Base-by-base conservation (phyloP, 2,797 vertebrate species). In the Cirrhinus molitorella region DNA sequence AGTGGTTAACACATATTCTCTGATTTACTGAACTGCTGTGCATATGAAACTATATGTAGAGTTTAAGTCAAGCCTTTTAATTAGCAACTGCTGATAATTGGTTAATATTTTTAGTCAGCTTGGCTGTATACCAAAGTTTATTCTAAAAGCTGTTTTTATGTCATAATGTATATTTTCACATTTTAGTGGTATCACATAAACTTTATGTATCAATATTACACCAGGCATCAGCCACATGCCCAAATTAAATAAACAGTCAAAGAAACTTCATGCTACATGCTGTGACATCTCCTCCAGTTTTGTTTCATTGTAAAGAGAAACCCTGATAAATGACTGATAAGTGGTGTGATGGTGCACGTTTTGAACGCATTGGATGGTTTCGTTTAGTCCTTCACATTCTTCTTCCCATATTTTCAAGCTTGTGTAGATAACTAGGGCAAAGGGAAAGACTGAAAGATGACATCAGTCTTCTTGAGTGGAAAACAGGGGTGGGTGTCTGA, bases 391-490 rank as follows among this genome's bases (percentile, higher is more conserved):
- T 80, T n/a, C 65, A 67, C 71, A 67, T 83, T 49, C 63, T 80
- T 82, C 4, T 75, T 19, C 40, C 63, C 31, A 49, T 25, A 28
- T 80, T 80, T 89, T 89, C 47, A 70, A 72, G 31, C 76, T 79
- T 73, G 72, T 49, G 21, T 79, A 67, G 85, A 86, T 65, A 85
- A 72, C 57, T 49, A 49, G 84, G 81, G 81, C 63, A 81, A 84
- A 80, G 81, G 84, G 71, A 81, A 87, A 66, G 74, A 78, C 74
- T 80, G n/a, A 40, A 75, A 65, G 82, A 89, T 88, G 87, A 87
- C 87, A 80, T 89, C 88, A 87, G 85, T 85, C 63, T 71, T 79
- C 80, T 79, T 84, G 37, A 74, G 81, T 67, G 66, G 55, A 81
- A 53, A 79, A 55, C 45, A 23, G 73, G 70, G 77, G 77, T 71